Base-by-base conservation (phyloP, 2,797 vertebrate species). In the Tenualosa thibaudeaui region DNA sequence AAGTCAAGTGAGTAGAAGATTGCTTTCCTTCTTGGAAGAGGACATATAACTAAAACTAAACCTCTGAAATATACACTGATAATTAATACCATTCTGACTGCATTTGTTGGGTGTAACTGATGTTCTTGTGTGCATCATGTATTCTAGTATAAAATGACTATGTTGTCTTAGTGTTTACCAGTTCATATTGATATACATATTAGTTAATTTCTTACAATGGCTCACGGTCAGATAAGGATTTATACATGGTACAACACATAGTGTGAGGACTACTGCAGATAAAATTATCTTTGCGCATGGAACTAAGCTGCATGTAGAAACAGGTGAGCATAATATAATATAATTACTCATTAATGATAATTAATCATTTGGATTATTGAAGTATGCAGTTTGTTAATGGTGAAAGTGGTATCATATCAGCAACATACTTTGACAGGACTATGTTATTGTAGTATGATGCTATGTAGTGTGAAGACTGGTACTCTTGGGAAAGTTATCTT, bases 1-100 rank as follows among this genome's bases (percentile, higher is more conserved):
- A 81, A 89, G 17, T 24, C 82, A 87, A 89, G 91, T 92, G 88
- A 93, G 92, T 93, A 10, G 31, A 71, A 90, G 75, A 3, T 17
- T 3, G 31, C 37, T 75, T 75, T 40, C 10, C 8, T 31, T 31
- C 2, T 71, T 15, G 10, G 26, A 26, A 71, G 37, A 13, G 2
- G 51, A 15, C 10, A 13, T 15, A 53, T 58, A n/a, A n/a, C n/a
- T n/a, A n/a, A 53, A 7, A 53, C 8, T 53, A 10, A 2, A 46
- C 4, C 7, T 4, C 7, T 46, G 46, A 46, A 46, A 46, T 53
- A 53, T 56, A 0, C 17, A 56, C 5, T 22, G 15, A 22, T 17
- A 19, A 56, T 56, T 22, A 3, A 22, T 56, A 0, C 19, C 15
- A 56, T 17, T 22, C 4, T 56, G 54, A 56, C 19, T 56, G 15